A percentile compares a stretch with the other conserved stretches of the same genome.
Evolutionary conservation across 2,797 vertebrate genomes (phyloP).

Genomic region (Epinephelus malabaricus): DNA sequence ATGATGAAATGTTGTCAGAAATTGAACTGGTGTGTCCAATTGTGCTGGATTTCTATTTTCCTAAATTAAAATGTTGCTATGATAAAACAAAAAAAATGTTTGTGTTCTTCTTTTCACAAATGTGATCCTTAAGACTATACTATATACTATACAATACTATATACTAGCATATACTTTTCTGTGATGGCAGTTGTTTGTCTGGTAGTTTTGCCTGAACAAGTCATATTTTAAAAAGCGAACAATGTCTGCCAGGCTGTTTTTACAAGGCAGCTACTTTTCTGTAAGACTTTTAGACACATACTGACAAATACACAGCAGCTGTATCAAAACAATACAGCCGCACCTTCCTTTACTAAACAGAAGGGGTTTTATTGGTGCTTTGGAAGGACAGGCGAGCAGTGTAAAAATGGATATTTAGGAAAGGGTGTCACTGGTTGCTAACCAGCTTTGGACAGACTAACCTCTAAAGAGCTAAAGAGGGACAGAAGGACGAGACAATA

Average conservation of each 20-base stretch:
- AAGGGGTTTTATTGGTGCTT: constrained; percentile 31
- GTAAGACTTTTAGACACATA: background rate
- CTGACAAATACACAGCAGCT: constrained; percentile 13
- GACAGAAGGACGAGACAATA: constrained; percentile 80
- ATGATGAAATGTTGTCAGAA: constrained; percentile 62
- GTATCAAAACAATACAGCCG: constrained; percentile 5
- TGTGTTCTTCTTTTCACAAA: constrained; percentile 40
- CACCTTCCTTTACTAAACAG: constrained; percentile 32
- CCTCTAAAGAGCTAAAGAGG: constrained; percentile 66
- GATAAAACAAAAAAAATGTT: constrained; percentile 49
- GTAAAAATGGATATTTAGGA: constrained; percentile 39
- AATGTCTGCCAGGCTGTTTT: background rate
- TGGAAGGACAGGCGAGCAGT: background rate
- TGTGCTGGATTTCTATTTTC: constrained; percentile 81
- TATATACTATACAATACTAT: too few relatives aligned
- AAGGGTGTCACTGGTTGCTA: constrained; percentile 67
- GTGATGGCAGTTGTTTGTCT: too few relatives aligned
- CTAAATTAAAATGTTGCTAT: constrained; percentile 85
- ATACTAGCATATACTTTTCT: too few relatives aligned
- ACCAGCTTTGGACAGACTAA: constrained; percentile 63
- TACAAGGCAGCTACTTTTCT: background rate
- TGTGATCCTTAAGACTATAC: background rate
- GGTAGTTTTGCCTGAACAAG: too few relatives aligned
- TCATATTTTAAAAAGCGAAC: background rate
- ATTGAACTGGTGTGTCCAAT: constrained; percentile 54